Base-by-base conservation (phyloP, 2,888 invertebrate species). In the Ophion obscuratus region DNA sequence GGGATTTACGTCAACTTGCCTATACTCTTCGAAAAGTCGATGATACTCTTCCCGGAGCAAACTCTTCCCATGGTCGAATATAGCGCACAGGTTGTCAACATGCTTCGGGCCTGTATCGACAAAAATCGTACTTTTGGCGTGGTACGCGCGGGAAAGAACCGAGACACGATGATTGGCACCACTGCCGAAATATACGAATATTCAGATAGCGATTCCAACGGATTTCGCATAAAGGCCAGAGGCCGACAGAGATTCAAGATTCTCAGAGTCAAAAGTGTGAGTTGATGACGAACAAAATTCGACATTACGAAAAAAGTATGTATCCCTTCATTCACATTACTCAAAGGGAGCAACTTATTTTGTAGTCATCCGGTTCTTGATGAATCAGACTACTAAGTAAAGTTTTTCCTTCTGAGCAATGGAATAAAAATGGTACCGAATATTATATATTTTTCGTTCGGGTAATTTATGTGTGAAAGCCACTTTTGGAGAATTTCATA, bases 31-130 rank as follows among this genome's bases (percentile, higher is more conserved):
- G 95, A 96, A 84, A 95, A 95, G 64, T 95, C 96, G 70, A 94
- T 97, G 74, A 95, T 97, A 40, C 93, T 96, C 20, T 96, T 97
- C 88, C 98, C 98, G 9, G 97, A 97, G 1, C 97, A 97, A 94
- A 97, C 96, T 1, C 93, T 98, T 36, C 98, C 98, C 0, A 95
- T 98, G 87, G 96, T 96, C 64, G 95, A 96, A 4, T 95, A 94
- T 81, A 92, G 95, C 82, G 94, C 95, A 53, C 93, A 94, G 40
- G 95, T 95, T 68, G 95, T 96, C 17, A 94, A 95, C 61, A 95
- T 96, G 94, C 94, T 97, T 85, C 94, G 95, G 76, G 94, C 95
- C 36, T 95, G 95, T 85, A 95, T 97, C 47, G 93, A 95, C 62
- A 95, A 95, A 59, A 95, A 96, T 88, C 95, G 95, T 85, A 96